Conservation (phyloP, 2,888 invertebrate genomes). For the Tachina grossa region DNA sequence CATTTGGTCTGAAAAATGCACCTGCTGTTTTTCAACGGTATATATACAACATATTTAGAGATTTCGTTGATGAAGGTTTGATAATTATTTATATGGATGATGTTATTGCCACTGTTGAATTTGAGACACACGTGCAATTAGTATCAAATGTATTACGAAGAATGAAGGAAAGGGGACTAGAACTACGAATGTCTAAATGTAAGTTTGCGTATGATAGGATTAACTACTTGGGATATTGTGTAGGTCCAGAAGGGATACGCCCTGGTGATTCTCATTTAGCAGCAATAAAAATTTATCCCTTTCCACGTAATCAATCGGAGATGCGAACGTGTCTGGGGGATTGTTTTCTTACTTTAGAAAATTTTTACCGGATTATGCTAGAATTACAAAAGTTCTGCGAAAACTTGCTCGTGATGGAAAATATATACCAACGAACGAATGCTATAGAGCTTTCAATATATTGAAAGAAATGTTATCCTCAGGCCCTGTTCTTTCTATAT, state of each 20-base stretch:
- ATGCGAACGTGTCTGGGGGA: constrained; percentile 5
- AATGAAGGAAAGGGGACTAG: constrained; percentile 17
- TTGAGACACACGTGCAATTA: constrained; percentile 7
- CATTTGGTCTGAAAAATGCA: too few species aligned
- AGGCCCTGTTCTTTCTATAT: constrained; percentile 27
- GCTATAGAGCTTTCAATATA: constrained; percentile 38
- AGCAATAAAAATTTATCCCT: constrained; percentile 41
- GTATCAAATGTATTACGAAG: constrained; percentile 43
- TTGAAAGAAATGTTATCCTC: constrained; percentile 65
- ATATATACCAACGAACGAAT: constrained; percentile 13
- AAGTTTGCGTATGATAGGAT: too few species aligned
- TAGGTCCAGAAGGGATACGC: constrained; percentile 47
- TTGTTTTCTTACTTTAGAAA: constrained; percentile 31
- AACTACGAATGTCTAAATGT: too few species aligned
- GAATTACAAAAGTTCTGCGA: too few species aligned
- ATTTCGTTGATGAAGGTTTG: constrained; percentile 30
- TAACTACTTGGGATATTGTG: constrained; percentile 61
- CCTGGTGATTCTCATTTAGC: too few species aligned
- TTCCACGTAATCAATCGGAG: constrained; percentile 23
- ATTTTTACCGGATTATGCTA: neutral
- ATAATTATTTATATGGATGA: constrained; percentile 52
- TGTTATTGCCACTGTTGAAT: constrained; percentile 40
- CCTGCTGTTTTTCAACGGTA: constrained; percentile 25
- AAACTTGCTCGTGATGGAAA: neutral
- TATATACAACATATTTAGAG: constrained; percentile 41